These are phyloP conservation scores for Aspidiotus rigidus DNA, from an alignment of 2,888 invertebrate species.

Conservation along the genomic window DNA sequence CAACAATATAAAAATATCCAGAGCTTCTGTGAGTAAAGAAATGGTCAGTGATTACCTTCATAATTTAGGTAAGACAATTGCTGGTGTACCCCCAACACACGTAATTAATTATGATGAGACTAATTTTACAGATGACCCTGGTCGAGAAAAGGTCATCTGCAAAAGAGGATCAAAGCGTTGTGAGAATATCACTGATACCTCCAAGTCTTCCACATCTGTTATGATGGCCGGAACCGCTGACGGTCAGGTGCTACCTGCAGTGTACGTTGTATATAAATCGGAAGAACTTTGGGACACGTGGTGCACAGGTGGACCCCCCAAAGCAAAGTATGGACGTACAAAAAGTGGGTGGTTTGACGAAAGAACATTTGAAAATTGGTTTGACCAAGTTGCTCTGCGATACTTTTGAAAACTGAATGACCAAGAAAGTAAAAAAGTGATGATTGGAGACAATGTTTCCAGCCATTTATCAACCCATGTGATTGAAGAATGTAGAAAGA, in stretches of 20 bases:
- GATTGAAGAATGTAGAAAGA: not conserved
- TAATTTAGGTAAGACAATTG: slow-evolving; percentile 34
- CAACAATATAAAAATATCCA: slow-evolving; percentile 37
- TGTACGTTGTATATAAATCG: slow-evolving; percentile 41
- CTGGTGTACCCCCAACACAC: slow-evolving; percentile 37
- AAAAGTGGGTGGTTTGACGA: slow-evolving; percentile 38
- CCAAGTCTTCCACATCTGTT: slow-evolving; percentile 40
- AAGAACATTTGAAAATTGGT: slow-evolving; percentile 38
- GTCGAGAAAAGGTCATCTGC: slow-evolving; percentile 38
- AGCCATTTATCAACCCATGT: not conserved
- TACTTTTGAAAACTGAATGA: not conserved
- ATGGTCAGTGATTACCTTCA: slow-evolving; percentile 37
- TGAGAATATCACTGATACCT: slow-evolving; percentile 40
- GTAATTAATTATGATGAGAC: slow-evolving; percentile 42
- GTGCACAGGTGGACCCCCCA: slow-evolving; percentile 42
- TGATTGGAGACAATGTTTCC: not conserved
- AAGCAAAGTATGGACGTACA: slow-evolving; percentile 41
- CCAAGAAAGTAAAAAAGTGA: not conserved
- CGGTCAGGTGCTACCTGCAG: slow-evolving; percentile 40
- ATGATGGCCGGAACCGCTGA: slow-evolving; percentile 42
- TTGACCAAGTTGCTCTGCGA: slow-evolving; percentile 31
- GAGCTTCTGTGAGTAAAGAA: slow-evolving; percentile 36
- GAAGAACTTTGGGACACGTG: slow-evolving; percentile 41
- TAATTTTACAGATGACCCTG: slow-evolving; percentile 41
- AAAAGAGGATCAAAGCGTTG: too few species aligned